Base-by-base conservation (phyloP, 1,140 invertebrate species). In the Antheraea mylitta region DNA sequence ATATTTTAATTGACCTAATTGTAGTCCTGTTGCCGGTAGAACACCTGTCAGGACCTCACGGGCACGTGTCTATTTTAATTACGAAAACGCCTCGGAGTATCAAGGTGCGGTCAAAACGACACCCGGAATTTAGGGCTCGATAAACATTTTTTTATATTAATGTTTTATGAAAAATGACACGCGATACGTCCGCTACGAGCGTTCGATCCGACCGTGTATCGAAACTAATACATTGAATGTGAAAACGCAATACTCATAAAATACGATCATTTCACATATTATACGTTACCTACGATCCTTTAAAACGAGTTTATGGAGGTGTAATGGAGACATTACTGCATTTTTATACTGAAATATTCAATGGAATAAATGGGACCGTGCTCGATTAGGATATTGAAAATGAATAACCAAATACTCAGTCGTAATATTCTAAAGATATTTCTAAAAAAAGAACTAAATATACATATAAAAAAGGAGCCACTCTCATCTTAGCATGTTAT, bases 1-100 rank as follows among this genome's bases (percentile, higher is more conserved):
- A 11, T 19, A 60, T 58, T 58, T 5, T 66, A 67, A 60, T 67
- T 60, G 60, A 67, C 58, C 58, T 61, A 67, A 67, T 67, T 67
- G 66, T 37, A 18, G 10, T 67, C n/a, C 11, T 60, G 58, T 62
- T 45, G 42, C 9, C 13, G 42, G 18, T 36, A 36, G 13, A 61
- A 16, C 66, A 67, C 66, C 66, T 61, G 66, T 67, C 59, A 67
- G 38, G 18, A 62, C 59, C 36, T 22, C 22, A 36, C n/a, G 42
- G 59, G 37, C 18, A 16, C n/a, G 11, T 42, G 58, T 19, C 66
- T 3, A 18, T 61, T 18, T 67, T 67, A 67, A 67, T 67, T 61
- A 67, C 11, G n/a, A n/a, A 60, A 67, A 18, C 16, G 18, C 59
- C 10, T 42, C 63, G 58, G 16, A 22, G 59, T 58, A 13, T 30